Conservation (phyloP, 2,113 vertebrate species). For the Dascyllus trimaculatus region DNA sequence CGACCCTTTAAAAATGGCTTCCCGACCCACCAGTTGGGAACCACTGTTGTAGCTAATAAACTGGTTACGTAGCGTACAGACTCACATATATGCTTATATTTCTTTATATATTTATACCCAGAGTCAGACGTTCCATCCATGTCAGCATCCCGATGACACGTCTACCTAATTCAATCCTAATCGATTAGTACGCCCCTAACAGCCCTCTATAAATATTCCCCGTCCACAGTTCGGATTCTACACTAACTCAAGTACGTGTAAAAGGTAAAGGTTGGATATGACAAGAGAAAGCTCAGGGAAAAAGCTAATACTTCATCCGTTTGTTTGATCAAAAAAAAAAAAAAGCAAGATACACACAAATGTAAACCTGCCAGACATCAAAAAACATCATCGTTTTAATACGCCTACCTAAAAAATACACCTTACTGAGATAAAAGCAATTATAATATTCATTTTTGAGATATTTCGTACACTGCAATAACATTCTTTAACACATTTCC, state of each 20-base stretch:
- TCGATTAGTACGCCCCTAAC: conserved; percentile 72
- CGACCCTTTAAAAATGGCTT: too few relatives aligned
- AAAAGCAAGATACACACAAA: conserved; percentile 81
- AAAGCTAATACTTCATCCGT: conserved; percentile 88
- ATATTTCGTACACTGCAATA: conserved; percentile 89
- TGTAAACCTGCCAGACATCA: conserved; percentile 86
- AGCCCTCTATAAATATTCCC: conserved; percentile 64
- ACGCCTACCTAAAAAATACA: conserved; percentile 85
- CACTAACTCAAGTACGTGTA: conserved; percentile 72
- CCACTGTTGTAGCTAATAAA: too few relatives aligned
- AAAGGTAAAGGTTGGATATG: conserved; percentile 69
- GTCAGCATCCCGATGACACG: conserved; percentile 58
- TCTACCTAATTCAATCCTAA: conserved; percentile 70
- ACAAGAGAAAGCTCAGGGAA: conserved; percentile 76
- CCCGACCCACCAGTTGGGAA: too few relatives aligned
- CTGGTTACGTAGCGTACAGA: too few relatives aligned
- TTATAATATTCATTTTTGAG: conserved; percentile 84
- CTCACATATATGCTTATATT: too few relatives aligned
- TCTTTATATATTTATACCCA: not conserved
- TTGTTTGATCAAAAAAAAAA: conserved; percentile 73
- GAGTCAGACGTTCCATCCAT: conserved; percentile 49
- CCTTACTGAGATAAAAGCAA: conserved; percentile 86
- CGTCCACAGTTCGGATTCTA: conserved; percentile 72
- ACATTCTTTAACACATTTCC: conserved; percentile 81
- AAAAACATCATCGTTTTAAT: conserved; percentile 82